Evolutionary conservation across 2,113 vertebrate species (phyloP).

Genomic region (Dicrurus megarhynchus): DNA sequence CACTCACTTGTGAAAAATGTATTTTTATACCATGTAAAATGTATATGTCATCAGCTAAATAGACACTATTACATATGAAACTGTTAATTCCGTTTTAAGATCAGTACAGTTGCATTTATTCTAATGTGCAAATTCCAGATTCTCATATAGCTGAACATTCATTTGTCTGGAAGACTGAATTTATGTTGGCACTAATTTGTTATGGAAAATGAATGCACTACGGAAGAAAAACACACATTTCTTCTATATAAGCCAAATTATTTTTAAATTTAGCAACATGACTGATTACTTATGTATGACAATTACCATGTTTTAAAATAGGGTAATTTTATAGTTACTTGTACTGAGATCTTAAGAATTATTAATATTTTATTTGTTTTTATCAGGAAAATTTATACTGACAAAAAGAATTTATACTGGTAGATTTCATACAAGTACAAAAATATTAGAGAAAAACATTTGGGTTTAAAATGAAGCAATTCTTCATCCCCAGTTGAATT

Average conservation of each 20-base stretch:
- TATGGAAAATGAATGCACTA: constrained; percentile 13
- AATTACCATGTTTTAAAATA: not conserved
- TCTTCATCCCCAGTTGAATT: not conserved
- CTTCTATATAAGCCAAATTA: not conserved
- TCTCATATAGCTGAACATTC: not conserved
- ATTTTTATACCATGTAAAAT: not conserved
- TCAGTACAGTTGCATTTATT: not conserved
- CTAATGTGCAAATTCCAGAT: not conserved
- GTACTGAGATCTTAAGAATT: not conserved
- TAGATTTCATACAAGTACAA: not conserved
- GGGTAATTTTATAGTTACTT: not conserved
- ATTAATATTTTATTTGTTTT: not conserved
- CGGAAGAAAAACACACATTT: constrained; percentile 22
- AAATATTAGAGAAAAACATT: not conserved
- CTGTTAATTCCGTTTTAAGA: not conserved
- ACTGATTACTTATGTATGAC: constrained; percentile 14
- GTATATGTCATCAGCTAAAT: not conserved
- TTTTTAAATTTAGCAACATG: constrained; percentile 27
- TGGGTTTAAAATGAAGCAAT: not conserved
- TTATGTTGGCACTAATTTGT: constrained; percentile 10
- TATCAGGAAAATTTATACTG: not conserved
- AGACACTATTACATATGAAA: not conserved
- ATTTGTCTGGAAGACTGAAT: constrained; percentile 57
- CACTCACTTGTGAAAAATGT: not conserved
- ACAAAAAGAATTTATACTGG: not conserved